A percentile compares a stretch with the other conserved stretches of the same genome.
phyloP scores from a whole-genome alignment of 2,888 invertebrate species.

The Acrocyrtus sp. region DNA sequence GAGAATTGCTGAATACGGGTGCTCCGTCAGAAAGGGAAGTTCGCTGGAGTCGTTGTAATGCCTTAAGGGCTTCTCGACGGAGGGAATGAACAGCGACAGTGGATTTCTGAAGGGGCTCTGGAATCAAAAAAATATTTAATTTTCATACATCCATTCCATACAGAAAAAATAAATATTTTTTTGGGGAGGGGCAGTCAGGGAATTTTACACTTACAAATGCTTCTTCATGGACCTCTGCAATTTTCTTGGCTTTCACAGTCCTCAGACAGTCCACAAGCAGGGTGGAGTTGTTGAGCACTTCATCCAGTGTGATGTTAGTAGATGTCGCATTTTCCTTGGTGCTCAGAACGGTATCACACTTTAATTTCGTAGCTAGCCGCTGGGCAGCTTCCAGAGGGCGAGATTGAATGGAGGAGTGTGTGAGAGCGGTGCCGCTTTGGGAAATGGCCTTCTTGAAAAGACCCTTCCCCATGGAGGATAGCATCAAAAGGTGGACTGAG shows the following conservation, averaged over 20 bases:
- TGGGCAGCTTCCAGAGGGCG: conserved; percentile 52
- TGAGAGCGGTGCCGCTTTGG: conserved; percentile 50
- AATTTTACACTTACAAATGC: conserved; percentile 48
- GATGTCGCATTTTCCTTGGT: conserved; percentile 40
- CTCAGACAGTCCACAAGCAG: conserved; percentile 52
- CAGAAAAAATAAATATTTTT: too few species aligned
- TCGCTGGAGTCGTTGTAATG: conserved; percentile 36
- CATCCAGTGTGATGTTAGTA: conserved; percentile 11
- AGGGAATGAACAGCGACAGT: conserved; percentile 48
- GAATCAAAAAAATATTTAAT: too few species aligned
- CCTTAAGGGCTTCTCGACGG: conserved; percentile 38
- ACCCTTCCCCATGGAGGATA: conserved; percentile 53
- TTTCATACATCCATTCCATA: background rate
- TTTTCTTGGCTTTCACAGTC: conserved; percentile 53
- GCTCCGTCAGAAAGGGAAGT: conserved; percentile 51
- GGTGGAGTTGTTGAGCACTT: conserved; percentile 25
- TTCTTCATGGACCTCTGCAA: conserved; percentile 55
- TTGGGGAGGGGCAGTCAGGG: too few species aligned
- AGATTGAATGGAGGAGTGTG: conserved; percentile 41
- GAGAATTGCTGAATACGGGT: conserved; percentile 55
- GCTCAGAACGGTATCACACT: conserved; percentile 47
- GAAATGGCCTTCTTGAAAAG: conserved; percentile 54
- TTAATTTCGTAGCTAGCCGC: conserved; percentile 44
- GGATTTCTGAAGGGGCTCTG: conserved; percentile 42
- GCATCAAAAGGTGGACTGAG: conserved; percentile 55